These are phyloP conservation scores for Rhabdophis nuchalis DNA, from an alignment of 2,797 vertebrate species.

Conservation along the genomic window DNA sequence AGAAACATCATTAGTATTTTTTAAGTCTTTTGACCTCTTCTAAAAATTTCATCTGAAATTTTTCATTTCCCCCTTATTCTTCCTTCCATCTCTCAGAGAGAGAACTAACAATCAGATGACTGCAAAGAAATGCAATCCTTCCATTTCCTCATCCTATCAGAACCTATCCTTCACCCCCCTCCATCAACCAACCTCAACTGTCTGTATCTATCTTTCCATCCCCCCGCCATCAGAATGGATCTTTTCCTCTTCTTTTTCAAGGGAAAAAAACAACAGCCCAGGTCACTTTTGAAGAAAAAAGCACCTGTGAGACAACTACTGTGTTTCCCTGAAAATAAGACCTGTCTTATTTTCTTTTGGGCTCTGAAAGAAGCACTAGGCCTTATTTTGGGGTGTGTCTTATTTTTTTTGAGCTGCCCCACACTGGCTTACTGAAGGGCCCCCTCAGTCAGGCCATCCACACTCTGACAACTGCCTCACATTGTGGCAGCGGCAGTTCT, in stretches of 20 bases:
- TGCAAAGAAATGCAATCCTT: not conserved
- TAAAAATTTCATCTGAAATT: not conserved
- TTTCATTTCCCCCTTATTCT: not conserved
- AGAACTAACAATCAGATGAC: not conserved
- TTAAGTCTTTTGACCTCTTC: not conserved
- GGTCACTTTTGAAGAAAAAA: not conserved
- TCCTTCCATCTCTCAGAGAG: not conserved
- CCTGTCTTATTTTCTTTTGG: no score
- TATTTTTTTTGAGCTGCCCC: no score
- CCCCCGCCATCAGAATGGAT: no score
- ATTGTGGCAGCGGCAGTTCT: fast-evolving
- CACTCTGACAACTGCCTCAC: no score
- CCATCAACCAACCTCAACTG: not conserved
- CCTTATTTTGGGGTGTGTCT: no score
- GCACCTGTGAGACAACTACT: not conserved
- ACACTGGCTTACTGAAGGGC: no score
- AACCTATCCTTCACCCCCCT: not conserved
- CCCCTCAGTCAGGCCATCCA: no score
- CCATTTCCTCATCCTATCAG: not conserved
- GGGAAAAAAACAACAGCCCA: not conserved
- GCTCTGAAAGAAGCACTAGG: no score
- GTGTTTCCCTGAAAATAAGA: no score
- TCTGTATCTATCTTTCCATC: not conserved
- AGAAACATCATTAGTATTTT: not conserved
- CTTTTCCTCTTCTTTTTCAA: not conserved